These are phyloP conservation scores for Dasyprocta punctata DNA, from an alignment of 2,113 vertebrate genomes.

Conservation along the genomic window DNA sequence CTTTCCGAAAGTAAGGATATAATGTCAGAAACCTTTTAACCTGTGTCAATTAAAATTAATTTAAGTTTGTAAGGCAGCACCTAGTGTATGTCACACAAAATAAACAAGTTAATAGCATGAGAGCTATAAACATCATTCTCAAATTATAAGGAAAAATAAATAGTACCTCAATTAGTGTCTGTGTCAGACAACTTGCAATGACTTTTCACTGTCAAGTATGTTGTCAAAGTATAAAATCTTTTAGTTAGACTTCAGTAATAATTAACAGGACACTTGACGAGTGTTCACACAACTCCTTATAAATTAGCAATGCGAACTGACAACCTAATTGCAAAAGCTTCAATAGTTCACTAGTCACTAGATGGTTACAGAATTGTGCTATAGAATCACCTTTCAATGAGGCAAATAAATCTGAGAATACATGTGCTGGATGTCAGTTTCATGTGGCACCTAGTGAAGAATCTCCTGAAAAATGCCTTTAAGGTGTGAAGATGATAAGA, in stretches of 20 bases:
- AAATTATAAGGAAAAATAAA: constrained; percentile 82
- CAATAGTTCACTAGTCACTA: constrained; percentile 80
- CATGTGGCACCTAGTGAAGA: constrained; percentile 81
- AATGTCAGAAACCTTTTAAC: constrained; percentile 49
- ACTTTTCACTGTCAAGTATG: constrained; percentile 77
- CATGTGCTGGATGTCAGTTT: constrained; percentile 82
- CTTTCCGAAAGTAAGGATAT: constrained; percentile 13
- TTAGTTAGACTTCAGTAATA: constrained; percentile 83
- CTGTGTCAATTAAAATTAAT: constrained; percentile 77
- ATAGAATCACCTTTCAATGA: constrained; percentile 82
- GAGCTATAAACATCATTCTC: constrained; percentile 78
- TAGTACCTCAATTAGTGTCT: constrained; percentile 80
- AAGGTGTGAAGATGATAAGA: constrained; percentile 72
- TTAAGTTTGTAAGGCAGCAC: constrained; percentile 74
- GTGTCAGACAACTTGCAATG: constrained; percentile 77
- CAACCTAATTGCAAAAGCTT: constrained; percentile 82
- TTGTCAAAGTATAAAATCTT: constrained; percentile 77
- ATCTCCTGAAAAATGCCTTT: constrained; percentile 83
- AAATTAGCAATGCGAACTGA: constrained; percentile 78
- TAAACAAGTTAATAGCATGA: constrained; percentile 75
- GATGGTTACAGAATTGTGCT: constrained; percentile 79
- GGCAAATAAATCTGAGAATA: constrained; percentile 82
- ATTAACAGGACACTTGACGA: constrained; percentile 80
- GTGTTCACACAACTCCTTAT: constrained; percentile 79
- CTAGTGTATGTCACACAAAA: constrained; percentile 70